Conservation (phyloP, 2,113 vertebrate species). For the Bambusicola thoracicus region DNA sequence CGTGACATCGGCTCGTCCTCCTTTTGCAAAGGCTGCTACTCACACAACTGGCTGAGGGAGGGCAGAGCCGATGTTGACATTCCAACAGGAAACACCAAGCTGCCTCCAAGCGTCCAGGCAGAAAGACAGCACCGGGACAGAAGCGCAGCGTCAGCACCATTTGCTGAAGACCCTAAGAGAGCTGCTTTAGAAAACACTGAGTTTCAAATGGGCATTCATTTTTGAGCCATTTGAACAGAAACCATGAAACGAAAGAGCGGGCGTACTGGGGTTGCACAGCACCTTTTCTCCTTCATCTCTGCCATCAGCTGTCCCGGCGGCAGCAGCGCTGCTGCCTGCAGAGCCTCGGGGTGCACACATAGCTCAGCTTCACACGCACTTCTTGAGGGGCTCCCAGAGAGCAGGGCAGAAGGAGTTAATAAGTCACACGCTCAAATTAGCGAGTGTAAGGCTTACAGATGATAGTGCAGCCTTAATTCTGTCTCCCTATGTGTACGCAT, state of each 20-base stretch:
- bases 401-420: neutral
- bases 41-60: neutral
- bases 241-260: neutral
- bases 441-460: neutral
- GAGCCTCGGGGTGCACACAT: neutral
- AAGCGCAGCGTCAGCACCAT: neutral
- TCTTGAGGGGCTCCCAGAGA: neutral
- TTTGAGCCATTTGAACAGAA: neutral
- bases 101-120: neutral
- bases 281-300: neutral
- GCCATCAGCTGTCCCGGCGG: neutral
- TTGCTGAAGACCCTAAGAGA: neutral
- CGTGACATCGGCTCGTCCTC: neutral
- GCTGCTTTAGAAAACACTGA: neutral
- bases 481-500: fast-evolving
- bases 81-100: neutral
- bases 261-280: neutral
- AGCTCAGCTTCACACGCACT: fast-evolving
- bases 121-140: neutral
- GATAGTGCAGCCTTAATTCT: slow-evolving; percentile 1
- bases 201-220: neutral
- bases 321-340: neutral
- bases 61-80: neutral
- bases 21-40: neutral
- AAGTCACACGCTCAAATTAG: neutral